Evolutionary conservation across 2,797 vertebrate species (phyloP).

Genomic region (Ctenosaura bakeri): DNA sequence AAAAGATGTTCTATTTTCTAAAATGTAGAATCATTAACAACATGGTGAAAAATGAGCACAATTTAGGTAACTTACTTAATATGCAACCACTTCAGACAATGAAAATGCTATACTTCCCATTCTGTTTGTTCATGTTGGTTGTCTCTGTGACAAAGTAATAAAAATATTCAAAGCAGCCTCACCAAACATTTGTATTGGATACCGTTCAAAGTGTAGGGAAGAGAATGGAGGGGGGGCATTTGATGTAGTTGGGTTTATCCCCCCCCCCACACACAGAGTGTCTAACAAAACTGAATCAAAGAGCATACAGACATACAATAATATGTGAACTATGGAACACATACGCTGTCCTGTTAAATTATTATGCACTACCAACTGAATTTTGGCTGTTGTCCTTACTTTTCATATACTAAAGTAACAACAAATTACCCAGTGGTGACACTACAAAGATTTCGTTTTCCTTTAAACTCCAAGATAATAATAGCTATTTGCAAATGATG

Average conservation of each 20-base stretch:
- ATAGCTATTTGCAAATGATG: neutral
- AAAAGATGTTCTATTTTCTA: neutral
- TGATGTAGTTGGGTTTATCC: neutral
- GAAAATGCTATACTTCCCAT: neutral
- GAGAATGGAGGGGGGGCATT: no score
- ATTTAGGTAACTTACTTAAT: conserved; percentile 26
- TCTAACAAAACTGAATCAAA: neutral
- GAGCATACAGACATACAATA: neutral
- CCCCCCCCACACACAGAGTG: no score
- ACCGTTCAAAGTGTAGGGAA: no score
- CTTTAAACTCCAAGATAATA: neutral
- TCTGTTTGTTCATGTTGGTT: conserved; percentile 8
- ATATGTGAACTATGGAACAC: neutral
- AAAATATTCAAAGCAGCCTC: neutral
- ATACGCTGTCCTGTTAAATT: neutral
- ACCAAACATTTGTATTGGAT: neutral
- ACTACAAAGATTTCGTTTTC: neutral
- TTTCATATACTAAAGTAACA: neutral
- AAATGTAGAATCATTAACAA: conserved; percentile 27
- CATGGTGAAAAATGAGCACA: neutral
- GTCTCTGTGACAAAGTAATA: neutral
- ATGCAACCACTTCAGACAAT: neutral
- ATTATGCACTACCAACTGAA: neutral
- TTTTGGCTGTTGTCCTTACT: neutral
- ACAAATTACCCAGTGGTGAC: neutral